phyloP scores from a whole-genome alignment of 1,140 invertebrate species.

The Eueides isabella region DNA sequence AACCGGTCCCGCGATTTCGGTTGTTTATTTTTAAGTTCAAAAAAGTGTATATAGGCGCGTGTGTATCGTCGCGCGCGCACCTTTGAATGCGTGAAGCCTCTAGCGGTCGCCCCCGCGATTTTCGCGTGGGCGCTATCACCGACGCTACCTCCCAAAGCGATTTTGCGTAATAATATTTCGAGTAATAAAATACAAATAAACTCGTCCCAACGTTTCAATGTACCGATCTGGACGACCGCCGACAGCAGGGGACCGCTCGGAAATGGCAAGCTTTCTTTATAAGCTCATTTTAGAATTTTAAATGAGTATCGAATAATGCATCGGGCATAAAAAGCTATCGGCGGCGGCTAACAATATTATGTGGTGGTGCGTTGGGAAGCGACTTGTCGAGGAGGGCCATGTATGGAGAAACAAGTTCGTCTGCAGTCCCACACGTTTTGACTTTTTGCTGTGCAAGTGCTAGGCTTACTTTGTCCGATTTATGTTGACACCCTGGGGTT shows the following conservation, averaged over 20 bases:
- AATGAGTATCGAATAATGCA: slow-evolving; percentile 82
- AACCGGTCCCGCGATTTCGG: slow-evolving; percentile 32
- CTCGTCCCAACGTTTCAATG: slow-evolving; percentile 41
- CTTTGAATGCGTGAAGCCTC: slow-evolving; percentile 72
- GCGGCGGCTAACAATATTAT: slow-evolving; percentile 78
- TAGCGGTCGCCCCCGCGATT: slow-evolving; percentile 71
- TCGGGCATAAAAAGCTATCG: slow-evolving; percentile 80
- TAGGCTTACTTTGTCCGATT: slow-evolving; percentile 55
- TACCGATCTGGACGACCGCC: slow-evolving; percentile 54
- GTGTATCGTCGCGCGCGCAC: slow-evolving; percentile 70
- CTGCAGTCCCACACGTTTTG: slow-evolving; percentile 78
- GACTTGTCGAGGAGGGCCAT: slow-evolving; percentile 69
- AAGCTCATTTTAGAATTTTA: slow-evolving; percentile 80
- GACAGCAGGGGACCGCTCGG: slow-evolving; percentile 70
- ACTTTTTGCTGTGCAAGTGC: slow-evolving; percentile 78
- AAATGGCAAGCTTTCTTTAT: slow-evolving; percentile 79
- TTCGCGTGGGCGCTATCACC: slow-evolving; percentile 65
- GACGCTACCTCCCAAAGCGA: slow-evolving; percentile 62
- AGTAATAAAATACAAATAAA: slow-evolving; percentile 59
- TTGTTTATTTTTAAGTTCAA: slow-evolving; percentile 48
- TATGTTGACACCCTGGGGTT: slow-evolving; percentile 51
- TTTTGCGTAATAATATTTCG: slow-evolving; percentile 77
- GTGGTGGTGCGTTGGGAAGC: slow-evolving; percentile 77
- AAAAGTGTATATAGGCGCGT: slow-evolving; percentile 59
- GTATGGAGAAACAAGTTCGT: slow-evolving; percentile 79